These are phyloP conservation scores for Drosophila bocqueti DNA, from an alignment of 1,140 invertebrate species.

Conservation along the genomic window DNA sequence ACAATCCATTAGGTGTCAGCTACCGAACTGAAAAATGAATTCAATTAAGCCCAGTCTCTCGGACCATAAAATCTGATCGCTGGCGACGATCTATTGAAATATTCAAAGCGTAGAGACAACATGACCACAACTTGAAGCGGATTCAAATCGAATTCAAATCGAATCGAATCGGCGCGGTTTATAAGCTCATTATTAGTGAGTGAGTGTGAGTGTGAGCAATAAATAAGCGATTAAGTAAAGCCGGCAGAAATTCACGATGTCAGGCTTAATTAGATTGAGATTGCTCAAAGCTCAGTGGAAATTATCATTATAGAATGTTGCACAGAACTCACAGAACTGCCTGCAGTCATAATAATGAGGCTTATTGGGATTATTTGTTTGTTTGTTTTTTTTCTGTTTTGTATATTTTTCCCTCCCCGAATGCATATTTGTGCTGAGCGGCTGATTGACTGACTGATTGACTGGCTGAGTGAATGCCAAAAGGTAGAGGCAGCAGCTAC, in stretches of 20 bases:
- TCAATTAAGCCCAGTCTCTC: slow-evolving; percentile 33
- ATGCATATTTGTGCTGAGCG: slow-evolving; percentile 70
- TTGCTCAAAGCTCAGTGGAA: not conserved
- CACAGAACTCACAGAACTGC: not conserved
- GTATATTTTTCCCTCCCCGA: not conserved
- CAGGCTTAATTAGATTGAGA: slow-evolving; percentile 74
- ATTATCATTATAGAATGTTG: slow-evolving; percentile 24
- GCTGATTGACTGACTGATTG: slow-evolving; percentile 43
- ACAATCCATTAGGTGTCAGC: slow-evolving; percentile 34
- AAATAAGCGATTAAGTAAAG: slow-evolving; percentile 77
- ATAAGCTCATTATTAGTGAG: slow-evolving; percentile 48
- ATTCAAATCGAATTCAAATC: slow-evolving; percentile 15
- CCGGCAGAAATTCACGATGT: slow-evolving; percentile 31
- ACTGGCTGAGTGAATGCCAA: slow-evolving; percentile 34
- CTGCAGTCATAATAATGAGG: slow-evolving; percentile 71
- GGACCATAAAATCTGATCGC: slow-evolving; percentile 26
- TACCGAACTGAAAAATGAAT: slow-evolving; percentile 49
- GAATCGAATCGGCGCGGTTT: slow-evolving; percentile 16
- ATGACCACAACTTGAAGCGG: slow-evolving; percentile 25
- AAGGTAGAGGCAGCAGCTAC: slow-evolving; percentile 2
- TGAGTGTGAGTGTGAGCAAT: slow-evolving; percentile 43
- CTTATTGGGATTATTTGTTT: slow-evolving; percentile 81
- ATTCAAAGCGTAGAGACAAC: slow-evolving; percentile 31
- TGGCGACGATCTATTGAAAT: slow-evolving; percentile 40
- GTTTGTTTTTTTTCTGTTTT: slow-evolving; percentile 6